phyloP scores from a whole-genome alignment of 2,888 invertebrate species.

The Caenorhabditis plicata region DNA sequence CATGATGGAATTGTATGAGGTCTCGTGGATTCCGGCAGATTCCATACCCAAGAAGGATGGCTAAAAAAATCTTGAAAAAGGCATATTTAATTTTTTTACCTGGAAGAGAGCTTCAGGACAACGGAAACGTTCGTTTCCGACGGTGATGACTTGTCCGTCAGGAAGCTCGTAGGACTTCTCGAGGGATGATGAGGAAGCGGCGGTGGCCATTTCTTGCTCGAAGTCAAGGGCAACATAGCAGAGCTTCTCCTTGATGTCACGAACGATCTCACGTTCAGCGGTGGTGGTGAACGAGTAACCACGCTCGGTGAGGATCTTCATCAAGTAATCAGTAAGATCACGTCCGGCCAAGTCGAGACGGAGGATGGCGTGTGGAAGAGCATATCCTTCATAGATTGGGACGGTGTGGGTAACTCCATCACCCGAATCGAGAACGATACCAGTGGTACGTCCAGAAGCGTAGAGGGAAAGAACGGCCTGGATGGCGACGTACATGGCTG shows the following conservation, averaged over 20 bases:
- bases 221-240: constrained; percentile 8
- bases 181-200: constrained; percentile 6
- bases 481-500: constrained; percentile 76
- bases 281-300: constrained; percentile 11
- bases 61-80: constrained; percentile 68
- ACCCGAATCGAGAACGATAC: constrained; percentile 5
- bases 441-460: constrained; percentile 9
- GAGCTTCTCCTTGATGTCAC: constrained; percentile 9
- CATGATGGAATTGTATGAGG: constrained; percentile 9
- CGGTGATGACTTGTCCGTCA: constrained; percentile 10
- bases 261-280: constrained; percentile 8
- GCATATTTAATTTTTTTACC: constrained; percentile 67
- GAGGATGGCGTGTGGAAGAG: constrained; percentile 8
- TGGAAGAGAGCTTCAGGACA: constrained; percentile 8
- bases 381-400: constrained; percentile 8
- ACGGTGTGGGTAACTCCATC: constrained; percentile 9
- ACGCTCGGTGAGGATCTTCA: constrained; percentile 9
- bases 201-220: constrained; percentile 9
- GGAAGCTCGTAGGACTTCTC: constrained; percentile 9
- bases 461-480: constrained; percentile 80
- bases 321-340: constrained; percentile 10
- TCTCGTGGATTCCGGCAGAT: constrained; percentile 9
- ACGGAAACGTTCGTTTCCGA: constrained; percentile 10
- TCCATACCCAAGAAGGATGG: constrained; percentile 11
- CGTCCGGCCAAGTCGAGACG: constrained; percentile 9